A percentile compares a stretch with the other conserved stretches of the same genome.
Evolutionary conservation across 2,888 invertebrate species (phyloP).

Genomic region (Tetragnatha montana): DNA sequence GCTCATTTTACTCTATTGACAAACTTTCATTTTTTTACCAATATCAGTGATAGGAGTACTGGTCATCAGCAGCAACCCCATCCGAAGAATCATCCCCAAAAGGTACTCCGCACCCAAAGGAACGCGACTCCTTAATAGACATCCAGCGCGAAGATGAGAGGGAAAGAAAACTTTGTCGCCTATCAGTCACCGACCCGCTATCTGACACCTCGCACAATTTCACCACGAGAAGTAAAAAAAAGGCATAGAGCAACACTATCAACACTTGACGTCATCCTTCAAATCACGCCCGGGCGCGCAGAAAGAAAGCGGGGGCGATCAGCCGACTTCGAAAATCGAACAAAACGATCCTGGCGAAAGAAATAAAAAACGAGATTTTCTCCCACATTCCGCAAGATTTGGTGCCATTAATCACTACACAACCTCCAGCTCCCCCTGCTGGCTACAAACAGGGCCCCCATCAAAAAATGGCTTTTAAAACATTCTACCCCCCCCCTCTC

Average conservation of each 20-base stretch:
- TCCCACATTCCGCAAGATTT: conserved; percentile 70
- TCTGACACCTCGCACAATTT: conserved; percentile 25
- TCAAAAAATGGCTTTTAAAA: conserved; percentile 61
- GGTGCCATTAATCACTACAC: conserved; percentile 69
- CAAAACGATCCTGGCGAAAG: conserved; percentile 48
- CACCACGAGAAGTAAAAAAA: neutral
- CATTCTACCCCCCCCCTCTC: neutral
- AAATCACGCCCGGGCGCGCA: conserved; percentile 26
- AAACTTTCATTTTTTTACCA: too few relatives aligned
- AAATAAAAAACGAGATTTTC: conserved; percentile 17
- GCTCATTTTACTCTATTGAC: too few relatives aligned
- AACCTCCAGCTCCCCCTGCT: conserved; percentile 59
- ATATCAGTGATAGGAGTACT: too few relatives aligned
- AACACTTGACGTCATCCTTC: conserved; percentile 68
- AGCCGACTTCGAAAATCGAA: conserved; percentile 68
- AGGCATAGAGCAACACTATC: conserved; percentile 50
- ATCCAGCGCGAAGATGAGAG: neutral
- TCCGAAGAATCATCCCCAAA: too few relatives aligned
- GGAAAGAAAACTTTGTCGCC: neutral
- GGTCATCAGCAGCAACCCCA: too few relatives aligned
- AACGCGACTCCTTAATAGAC: too few relatives aligned
- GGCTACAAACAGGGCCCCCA: conserved; percentile 41
- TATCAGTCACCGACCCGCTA: neutral
- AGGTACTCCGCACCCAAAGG: too few relatives aligned
- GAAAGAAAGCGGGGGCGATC: conserved; percentile 53